Evolutionary conservation across 1,140 invertebrate genomes (phyloP), one percentile per base, ranked within the genome.

Genomic region (Drosophila truncata): DNA sequence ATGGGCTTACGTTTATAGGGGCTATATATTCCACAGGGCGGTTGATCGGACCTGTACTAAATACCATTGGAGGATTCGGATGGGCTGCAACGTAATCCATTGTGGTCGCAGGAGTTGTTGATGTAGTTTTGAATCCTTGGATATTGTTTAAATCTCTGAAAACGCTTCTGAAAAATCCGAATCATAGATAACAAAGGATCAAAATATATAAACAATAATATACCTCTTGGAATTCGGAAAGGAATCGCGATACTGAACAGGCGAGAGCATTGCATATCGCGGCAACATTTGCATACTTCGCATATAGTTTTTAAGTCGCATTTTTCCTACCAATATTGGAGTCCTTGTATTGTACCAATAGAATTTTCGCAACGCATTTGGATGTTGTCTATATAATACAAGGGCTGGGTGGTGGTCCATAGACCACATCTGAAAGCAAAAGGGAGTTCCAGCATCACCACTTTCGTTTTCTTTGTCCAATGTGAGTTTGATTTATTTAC

Each of bases 331-430:
- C 57, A 78, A 35, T 29, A 71, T 46, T 2, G 76, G 76, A 10
- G 76, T 35, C 35, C 66, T 70, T 0, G 65, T 20, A 23, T 78
- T 78, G 33, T 78, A 78, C 76, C 76, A 78, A 71, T 57, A 78
- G 33, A 78, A 78, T 31, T 78, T 78, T 27, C 76, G 54, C 65
- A 78, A 25, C 1, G 75, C 37, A n/a, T 71, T 78, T 5, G 76
- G 76, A 7, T 71, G 76, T 8, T 78, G 76, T 41, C 75, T 60
- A 46, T 78, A 78, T 39, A 78, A 62, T 27, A 71, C n/a, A 41
- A 71, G 39, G 2, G 44, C 35, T 16, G 75, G 75, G 37, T 77
- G 75, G 39, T 77, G 74, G 46, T 78, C 76, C 16, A 62, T 44
- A 5, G 76, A 33, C 74, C 75, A 78, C 64, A 78, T 70, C 76